phyloP scores from a whole-genome alignment of 2,797 vertebrate genomes.

The Falco peregrinus region DNA sequence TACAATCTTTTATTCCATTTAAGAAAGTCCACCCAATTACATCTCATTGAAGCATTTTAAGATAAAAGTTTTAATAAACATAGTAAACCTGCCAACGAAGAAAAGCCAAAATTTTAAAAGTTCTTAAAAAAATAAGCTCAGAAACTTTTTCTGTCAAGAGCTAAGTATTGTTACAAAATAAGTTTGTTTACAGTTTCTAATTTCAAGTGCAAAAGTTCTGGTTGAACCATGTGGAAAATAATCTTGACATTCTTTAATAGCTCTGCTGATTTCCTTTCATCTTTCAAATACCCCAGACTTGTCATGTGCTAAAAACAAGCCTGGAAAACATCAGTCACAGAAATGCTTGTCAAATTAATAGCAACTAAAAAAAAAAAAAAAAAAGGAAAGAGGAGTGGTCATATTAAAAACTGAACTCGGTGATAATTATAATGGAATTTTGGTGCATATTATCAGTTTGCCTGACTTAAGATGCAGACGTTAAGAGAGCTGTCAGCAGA shows the following conservation, averaged over 20 bases:
- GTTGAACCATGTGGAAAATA: slow-evolving; percentile 3
- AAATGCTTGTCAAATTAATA: slow-evolving; percentile 1
- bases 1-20: background rate
- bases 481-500: background rate
- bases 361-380: background rate
- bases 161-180: background rate
- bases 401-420: background rate
- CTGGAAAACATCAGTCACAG: slow-evolving; percentile 26
- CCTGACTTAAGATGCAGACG: background rate
- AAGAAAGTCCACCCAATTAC: background rate
- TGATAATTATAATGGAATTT: slow-evolving; percentile 3
- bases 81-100: background rate
- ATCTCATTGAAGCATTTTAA: background rate
- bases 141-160: background rate
- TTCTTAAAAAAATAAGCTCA: background rate
- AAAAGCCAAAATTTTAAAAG: background rate
- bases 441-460: background rate
- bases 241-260: slow-evolving; percentile 4
- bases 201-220: background rate
- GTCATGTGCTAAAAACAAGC: background rate
- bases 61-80: background rate
- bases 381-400: background rate
- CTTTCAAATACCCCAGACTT: background rate
- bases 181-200: background rate
- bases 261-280: slow-evolving; percentile 19